A percentile compares a stretch with the other conserved stretches of the same genome.
These are phyloP conservation scores for Gymnothorax javanicus DNA, from an alignment of 2,797 vertebrate genomes.

Conservation along the genomic window DNA sequence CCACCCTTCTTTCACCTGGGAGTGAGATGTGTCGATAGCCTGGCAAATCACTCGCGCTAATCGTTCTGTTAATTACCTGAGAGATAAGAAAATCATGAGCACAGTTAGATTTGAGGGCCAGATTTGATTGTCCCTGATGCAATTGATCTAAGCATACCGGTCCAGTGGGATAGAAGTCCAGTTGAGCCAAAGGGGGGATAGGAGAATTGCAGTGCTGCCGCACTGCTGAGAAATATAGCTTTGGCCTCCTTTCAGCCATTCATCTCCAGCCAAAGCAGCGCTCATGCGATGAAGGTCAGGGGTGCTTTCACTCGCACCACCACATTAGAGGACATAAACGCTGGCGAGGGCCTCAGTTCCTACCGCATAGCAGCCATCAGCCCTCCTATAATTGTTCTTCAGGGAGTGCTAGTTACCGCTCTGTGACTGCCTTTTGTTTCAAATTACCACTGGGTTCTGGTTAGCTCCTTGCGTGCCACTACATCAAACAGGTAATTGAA, in stretches of 20 bases:
- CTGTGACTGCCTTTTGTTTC: conserved; percentile 4
- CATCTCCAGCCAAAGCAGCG: background rate
- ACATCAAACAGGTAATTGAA: conserved; percentile 26
- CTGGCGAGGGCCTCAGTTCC: background rate
- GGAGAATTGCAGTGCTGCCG: background rate
- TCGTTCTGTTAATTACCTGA: too few species aligned
- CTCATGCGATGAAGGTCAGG: conserved; percentile 11
- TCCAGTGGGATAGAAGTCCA: background rate
- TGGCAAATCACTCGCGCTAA: too few species aligned
- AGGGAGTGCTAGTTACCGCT: conserved; percentile 24
- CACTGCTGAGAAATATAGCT: background rate
- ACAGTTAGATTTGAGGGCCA: too few species aligned
- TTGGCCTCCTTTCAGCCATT: conserved; percentile 10
- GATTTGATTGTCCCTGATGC: too few species aligned
- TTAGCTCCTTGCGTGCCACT: background rate
- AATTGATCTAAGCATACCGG: background rate
- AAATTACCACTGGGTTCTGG: conserved; percentile 24
- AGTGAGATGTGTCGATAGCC: too few species aligned
- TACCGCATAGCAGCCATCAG: background rate
- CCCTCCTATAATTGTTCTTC: conserved; percentile 5
- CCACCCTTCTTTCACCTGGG: too few species aligned
- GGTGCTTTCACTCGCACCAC: background rate
- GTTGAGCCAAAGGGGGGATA: conserved; percentile 9
- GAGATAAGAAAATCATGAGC: too few species aligned
- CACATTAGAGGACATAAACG: conserved; percentile 33